phyloP scores from a whole-genome alignment of 2,797 vertebrate species.

The Scarus forsteni region DNA sequence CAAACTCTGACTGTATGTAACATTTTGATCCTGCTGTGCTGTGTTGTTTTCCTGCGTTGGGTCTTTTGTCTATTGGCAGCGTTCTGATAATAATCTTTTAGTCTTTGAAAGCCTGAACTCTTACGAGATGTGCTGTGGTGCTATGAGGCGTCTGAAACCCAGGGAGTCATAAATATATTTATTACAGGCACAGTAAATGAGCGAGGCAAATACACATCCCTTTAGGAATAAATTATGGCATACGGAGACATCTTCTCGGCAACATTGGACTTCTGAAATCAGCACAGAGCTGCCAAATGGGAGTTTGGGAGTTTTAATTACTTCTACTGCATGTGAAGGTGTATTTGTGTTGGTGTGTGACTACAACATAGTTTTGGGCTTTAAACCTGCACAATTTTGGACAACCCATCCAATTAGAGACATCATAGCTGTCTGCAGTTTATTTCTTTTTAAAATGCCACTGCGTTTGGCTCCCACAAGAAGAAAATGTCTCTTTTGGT shows the following conservation, averaged over 20 bases:
- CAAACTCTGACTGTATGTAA: background rate
- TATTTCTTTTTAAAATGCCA: background rate
- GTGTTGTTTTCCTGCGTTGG: background rate
- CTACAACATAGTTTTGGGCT: slow-evolving; percentile 10
- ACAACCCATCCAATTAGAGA: slow-evolving; percentile 33
- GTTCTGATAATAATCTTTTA: slow-evolving; percentile 6
- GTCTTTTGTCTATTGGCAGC: slow-evolving; percentile 4
- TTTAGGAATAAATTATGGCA: slow-evolving; percentile 69
- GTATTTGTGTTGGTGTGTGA: slow-evolving; percentile 2
- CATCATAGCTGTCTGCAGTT: slow-evolving; percentile 2
- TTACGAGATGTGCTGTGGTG: slow-evolving; percentile 32
- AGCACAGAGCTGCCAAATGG: slow-evolving; percentile 32
- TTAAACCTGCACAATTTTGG: slow-evolving; percentile 22
- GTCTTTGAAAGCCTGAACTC: slow-evolving; percentile 42
- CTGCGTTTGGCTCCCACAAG: slow-evolving; percentile 4
- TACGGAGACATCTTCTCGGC: slow-evolving; percentile 38
- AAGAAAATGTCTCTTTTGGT: background rate
- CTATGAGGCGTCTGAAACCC: slow-evolving; percentile 39
- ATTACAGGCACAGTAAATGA: slow-evolving; percentile 47
- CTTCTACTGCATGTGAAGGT: slow-evolving; percentile 16
- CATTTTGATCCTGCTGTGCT: background rate
- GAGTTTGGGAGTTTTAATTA: slow-evolving; percentile 24
- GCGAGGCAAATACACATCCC: slow-evolving; percentile 57
- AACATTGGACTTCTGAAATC: slow-evolving; percentile 60
- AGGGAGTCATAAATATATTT: slow-evolving; percentile 61